phyloP scores from a whole-genome alignment of 1,140 invertebrate genomes.

The Semibalanus balanoides region DNA sequence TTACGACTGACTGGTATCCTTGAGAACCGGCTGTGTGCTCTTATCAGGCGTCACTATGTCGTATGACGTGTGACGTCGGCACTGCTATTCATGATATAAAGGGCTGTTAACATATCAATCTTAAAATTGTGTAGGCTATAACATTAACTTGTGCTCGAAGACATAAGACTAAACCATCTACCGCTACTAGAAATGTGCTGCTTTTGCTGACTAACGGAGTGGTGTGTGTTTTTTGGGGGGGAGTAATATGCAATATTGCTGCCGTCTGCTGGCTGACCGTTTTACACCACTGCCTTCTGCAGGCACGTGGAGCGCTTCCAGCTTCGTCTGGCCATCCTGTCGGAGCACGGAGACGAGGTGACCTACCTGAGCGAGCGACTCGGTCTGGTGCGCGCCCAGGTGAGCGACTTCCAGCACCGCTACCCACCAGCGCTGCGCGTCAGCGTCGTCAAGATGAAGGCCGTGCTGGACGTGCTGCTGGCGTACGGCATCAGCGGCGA shows the following conservation, averaged over 20 bases:
- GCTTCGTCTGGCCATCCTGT: not conserved
- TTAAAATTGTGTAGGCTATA: too few relatives aligned
- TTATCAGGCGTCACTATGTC: too few relatives aligned
- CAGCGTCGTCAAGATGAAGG: not conserved
- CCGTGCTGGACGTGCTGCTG: not conserved
- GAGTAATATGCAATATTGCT: not conserved
- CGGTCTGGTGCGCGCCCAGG: not conserved
- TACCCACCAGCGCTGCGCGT: not conserved
- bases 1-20: too few relatives aligned
- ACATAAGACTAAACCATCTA: not conserved
- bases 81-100: too few relatives aligned
- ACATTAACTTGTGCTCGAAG: too few relatives aligned
- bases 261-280: not conserved
- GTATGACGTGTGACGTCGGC: too few relatives aligned
- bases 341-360: not conserved
- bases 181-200: not conserved
- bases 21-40: too few relatives aligned
- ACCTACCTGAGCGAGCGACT: not conserved
- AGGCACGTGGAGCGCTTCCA: not conserved
- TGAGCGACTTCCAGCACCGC: not conserved
- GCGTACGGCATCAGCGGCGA: constrained; percentile 6
- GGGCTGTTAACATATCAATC: too few relatives aligned
- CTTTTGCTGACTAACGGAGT: not conserved
- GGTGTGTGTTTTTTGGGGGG: not conserved
- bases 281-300: not conserved